A percentile compares a stretch with the other conserved stretches of the same genome.
phyloP scores from a whole-genome alignment of 1,140 invertebrate species.

The Phymastichus coffea region DNA sequence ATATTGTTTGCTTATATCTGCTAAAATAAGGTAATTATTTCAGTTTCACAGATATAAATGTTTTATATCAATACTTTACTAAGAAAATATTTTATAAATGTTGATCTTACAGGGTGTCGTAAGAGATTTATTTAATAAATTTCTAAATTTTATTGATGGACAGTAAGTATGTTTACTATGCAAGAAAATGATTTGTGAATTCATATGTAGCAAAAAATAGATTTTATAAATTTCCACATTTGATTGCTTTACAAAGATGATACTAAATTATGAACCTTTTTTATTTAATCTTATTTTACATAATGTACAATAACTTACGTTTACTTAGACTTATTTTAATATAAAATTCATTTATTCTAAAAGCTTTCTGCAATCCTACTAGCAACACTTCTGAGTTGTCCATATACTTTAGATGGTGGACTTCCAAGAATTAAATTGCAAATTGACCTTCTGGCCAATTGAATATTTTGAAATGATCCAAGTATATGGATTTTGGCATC shows the following conservation, averaged over 20 bases:
- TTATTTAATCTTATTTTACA: constrained; percentile 19
- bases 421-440: constrained; percentile 97
- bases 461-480: constrained; percentile 97
- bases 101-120: no score
- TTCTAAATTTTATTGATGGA: no score
- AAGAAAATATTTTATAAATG: constrained; percentile 3
- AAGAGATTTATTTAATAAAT: neutral
- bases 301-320: neutral
- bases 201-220: no score
- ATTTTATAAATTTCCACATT: neutral
- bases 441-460: constrained; percentile 91
- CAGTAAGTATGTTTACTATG: no score
- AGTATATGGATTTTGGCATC: constrained; percentile 97
- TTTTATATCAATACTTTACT: no score
- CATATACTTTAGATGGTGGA: constrained; percentile 95
- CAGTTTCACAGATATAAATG: no score
- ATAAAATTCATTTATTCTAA: constrained; percentile 52
- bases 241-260: neutral
- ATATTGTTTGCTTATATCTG: no score
- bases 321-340: neutral
- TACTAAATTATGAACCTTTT: constrained; percentile 5
- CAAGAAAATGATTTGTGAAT: no score
- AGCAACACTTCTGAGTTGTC: constrained; percentile 84
- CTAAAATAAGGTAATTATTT: no score
- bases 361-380: constrained; percentile 79